Percentiles rank a stretch among this genome's conserved stretches.
phyloP scores from a whole-genome alignment of 37 sponge, comb jelly and placozoan genomes.

The Amphimedon queenslandica region DNA sequence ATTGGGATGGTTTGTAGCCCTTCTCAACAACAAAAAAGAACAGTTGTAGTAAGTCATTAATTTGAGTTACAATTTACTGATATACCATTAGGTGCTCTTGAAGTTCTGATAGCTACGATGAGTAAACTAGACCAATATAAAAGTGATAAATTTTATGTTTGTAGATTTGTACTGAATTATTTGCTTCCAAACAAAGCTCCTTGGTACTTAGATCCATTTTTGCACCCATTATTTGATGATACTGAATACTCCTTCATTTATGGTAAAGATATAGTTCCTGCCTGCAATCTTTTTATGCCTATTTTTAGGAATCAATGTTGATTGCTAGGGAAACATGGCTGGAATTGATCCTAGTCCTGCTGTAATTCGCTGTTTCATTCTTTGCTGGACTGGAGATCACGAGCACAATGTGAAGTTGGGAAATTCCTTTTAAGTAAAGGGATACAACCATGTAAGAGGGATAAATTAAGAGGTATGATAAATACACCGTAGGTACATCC shows the following conservation, averaged over 20 bases:
- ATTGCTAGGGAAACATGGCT: slow-evolving; percentile 5
- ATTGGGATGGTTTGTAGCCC: slow-evolving; percentile 46
- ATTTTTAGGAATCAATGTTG: slow-evolving; percentile 24
- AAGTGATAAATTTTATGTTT: slow-evolving; percentile 14
- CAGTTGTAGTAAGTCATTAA: slow-evolving; percentile 14
- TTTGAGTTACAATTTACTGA: not conserved
- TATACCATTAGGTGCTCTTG: slow-evolving; percentile 1
- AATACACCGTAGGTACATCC: not conserved
- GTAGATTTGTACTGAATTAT: slow-evolving; percentile 20
- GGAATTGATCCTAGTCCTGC: slow-evolving; percentile 16
- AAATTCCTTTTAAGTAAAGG: slow-evolving; percentile 12
- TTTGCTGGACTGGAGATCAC: slow-evolving; percentile 34
- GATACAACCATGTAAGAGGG: not conserved
- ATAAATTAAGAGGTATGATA: not conserved
- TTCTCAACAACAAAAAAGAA: slow-evolving; percentile 15
- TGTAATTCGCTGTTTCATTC: slow-evolving; percentile 12
- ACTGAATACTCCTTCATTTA: slow-evolving; percentile 11
- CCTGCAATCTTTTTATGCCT: not conserved
- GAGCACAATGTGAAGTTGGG: slow-evolving; percentile 23
- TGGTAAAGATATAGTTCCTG: not conserved
- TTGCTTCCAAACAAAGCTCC: slow-evolving; percentile 18
- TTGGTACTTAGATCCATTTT: slow-evolving; percentile 16
- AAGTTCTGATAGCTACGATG: slow-evolving; percentile 15
- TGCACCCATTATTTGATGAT: slow-evolving; percentile 19
- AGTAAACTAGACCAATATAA: not conserved